Base-by-base conservation (phyloP, 2,113 vertebrate species). In the Dipodomys stephensi region DNA sequence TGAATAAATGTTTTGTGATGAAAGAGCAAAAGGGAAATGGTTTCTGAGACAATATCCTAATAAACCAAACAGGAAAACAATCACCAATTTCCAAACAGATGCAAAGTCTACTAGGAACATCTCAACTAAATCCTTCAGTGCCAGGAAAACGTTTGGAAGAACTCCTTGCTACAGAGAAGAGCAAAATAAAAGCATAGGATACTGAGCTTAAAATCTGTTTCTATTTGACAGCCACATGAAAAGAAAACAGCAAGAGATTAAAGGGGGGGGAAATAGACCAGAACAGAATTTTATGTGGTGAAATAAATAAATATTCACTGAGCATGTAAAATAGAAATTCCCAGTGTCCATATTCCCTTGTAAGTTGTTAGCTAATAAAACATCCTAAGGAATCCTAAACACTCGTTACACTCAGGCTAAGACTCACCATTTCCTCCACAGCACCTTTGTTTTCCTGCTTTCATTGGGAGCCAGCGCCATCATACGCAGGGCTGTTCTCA, bases 1-100 rank as follows among this genome's bases (percentile, higher is more conserved):
- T 20, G 65, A 92, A 80, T 86, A 90, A 46, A 35, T 32, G 12
- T 57, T 91, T 35, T 27, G 15, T 89, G 35, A 76, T 81, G 27
- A 93, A 92, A 92, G 25, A 46, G n/a, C 11, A 92, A 94, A 81
- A 64, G 57, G 60, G 81, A 96, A 97, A 78, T 20, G 9, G 22
- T 90, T 89, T 90, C 81, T 85, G 65, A 96, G 94, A 85, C 74
- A 73, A 68, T 83, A 89, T 27, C 68, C 39, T 95, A 72, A 82
- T 73, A 80, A 87, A 69, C 53, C 93, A 93, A 88, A 79, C 0
- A 67, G 4, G 1, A 92, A 39, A 92, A 62, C 19, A 91, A 84
- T 67, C 76, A 78, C 46, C 22, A 86, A 72, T 85, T 94, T 94
- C 53, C 76, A 73, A 23, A 81, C 15, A 94, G 76, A 90, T 68